Base-by-base conservation (phyloP, 2,888 invertebrate genomes). In the Chromoteleia sp. region DNA sequence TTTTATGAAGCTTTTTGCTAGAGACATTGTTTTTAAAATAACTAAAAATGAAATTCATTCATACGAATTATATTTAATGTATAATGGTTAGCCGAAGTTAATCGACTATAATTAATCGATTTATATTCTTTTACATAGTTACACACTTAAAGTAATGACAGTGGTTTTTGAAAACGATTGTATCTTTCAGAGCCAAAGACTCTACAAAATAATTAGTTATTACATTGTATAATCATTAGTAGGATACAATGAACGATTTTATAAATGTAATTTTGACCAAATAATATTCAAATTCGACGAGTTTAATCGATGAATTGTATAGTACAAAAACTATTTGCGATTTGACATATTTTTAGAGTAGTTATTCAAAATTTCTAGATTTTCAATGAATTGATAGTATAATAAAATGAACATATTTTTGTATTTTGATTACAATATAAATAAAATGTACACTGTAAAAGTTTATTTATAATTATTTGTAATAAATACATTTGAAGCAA, bases 121-220 rank as follows among this genome's bases (percentile, higher is more conserved):
- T 45, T 59, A 43, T 29, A 43, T 15, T 15, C 33, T 59, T 14
- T 43, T 36, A 61, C 14, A 19, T 29, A 15, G 4, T 43, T 43
- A 48, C 19, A 33, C 17, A 45, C 17, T 30, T 10, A 63, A 4
- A 63, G 3, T 30, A 19, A 48, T 33, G 15, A 63, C 33, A 61
- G 8, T 29, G 14, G 12, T 19, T 48, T 30, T 33, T 48, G 17
- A 29, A 48, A 63, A 63, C 17, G 12, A 59, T 15, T 61, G 43
- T 61, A 45, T 41, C 33, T 2, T 33, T 48, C 63, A 45, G 63
- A 63, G 63, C 63, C 63, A 63, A 63, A 63, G 63, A 63, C 63
- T 63, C 63, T 30, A 63, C 10, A 21, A 30, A 30, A 43, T 59
- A 58, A 41, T 30, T 63, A 59, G 29, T 12, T 58, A 36, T 43